These are phyloP conservation scores for Oopsacas minuta DNA, from an alignment of 37 sponge, comb jelly and placozoan species.

Conservation along the genomic window DNA sequence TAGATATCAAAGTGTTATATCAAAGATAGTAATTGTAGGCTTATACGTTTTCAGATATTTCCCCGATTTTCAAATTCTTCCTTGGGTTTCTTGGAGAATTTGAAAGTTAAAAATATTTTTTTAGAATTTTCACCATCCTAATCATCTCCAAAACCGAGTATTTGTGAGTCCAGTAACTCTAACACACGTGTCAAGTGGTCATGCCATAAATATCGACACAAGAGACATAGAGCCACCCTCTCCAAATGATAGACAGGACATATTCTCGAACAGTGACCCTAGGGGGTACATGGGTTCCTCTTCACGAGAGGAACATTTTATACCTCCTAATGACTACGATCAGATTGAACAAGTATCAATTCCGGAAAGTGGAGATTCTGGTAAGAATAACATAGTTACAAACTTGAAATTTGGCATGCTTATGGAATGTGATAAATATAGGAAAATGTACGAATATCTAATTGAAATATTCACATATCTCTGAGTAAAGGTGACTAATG, in stretches of 20 bases:
- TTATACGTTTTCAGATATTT: no score
- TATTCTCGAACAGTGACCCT: neutral
- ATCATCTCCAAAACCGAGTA: neutral
- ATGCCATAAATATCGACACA: neutral
- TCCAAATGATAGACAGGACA: neutral
- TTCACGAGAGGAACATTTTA: conserved; percentile 1
- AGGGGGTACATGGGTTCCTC: neutral
- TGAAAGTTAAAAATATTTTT: no score
- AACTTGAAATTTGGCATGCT: no score
- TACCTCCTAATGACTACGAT: neutral
- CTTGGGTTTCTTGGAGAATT: no score
- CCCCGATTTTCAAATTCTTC: no score
- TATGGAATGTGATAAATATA: no score
- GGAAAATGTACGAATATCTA: no score
- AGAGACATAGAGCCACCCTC: neutral
- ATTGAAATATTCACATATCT: no score
- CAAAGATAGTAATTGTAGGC: no score
- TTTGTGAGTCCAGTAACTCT: neutral
- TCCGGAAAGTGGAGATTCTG: neutral
- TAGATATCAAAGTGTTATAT: no score
- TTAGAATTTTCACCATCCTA: no score
- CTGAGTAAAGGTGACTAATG: no score
- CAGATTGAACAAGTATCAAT: neutral
- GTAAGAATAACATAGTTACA: neutral
- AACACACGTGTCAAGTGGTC: neutral